Evolutionary conservation across 2,113 vertebrate species (phyloP), one percentile per base, ranked within the genome.

Genomic region (Corythoichthys intestinalis): DNA sequence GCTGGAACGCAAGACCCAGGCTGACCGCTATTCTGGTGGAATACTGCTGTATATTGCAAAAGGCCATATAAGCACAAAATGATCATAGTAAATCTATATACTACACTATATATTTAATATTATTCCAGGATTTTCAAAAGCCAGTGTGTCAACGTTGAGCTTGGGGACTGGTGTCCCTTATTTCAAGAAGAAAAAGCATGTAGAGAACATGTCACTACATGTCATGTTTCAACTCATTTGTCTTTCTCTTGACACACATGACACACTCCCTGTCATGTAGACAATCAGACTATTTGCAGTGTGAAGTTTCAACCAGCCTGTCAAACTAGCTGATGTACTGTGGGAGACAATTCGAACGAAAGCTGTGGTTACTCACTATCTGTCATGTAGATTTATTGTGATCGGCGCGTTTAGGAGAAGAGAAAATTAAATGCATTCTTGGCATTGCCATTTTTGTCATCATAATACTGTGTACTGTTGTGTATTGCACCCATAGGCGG

Each of bases 281-380:
- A 75, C 85, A 44, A 44, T 44, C 41, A 89, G 83, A 66, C 80
- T 80, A 84, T 67, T 47, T 9, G 28, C 6, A 3, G 54, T 14
- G 56, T 49, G 4, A 59, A 14, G 46, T 49, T 47, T 20, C 20
- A 57, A 38, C 8, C 8, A 79, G 63, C 85, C 69, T 76, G 88
- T 77, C 62, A 71, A 86, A 85, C 81, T 10, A 65, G 79, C 74
- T 76, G 67, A 39, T 67, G 68, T 53, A 70, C 62, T 70, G 64
- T 71, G 69, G 61, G 58, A 77, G 73, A 63, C 8, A 59, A 69
- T 20, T 44, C 9, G 41, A 44, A 38, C 37, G 8, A 39, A 34
- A 6, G 7, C 37, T 39, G 39, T 20, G 44, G 39, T 62, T 46
- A 20, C 9, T 67, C 38, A 11, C 13, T 37, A 6, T 58, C 37